Evolutionary conservation across 2,888 invertebrate genomes (phyloP).

Genomic region (Leptinotarsa rubiginosa): DNA sequence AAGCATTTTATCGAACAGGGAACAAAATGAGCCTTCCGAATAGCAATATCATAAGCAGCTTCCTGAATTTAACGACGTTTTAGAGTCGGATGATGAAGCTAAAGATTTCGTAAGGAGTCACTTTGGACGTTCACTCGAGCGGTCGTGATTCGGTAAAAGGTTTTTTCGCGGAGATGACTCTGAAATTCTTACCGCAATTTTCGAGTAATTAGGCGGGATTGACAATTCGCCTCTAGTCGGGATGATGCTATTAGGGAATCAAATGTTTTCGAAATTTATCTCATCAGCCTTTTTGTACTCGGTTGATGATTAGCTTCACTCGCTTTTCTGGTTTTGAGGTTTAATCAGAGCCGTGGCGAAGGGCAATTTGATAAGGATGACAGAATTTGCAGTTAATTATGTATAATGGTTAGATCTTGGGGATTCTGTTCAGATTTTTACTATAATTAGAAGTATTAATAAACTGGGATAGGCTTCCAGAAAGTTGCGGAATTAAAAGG

Average conservation of each 20-base stretch:
- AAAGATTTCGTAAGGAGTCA: constrained; percentile 13
- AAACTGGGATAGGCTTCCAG: too few relatives aligned
- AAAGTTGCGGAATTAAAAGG: too few relatives aligned
- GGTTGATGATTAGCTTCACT: not conserved
- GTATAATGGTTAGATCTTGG: too few relatives aligned
- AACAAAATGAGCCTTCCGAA: constrained; percentile 25
- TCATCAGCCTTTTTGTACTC: not conserved
- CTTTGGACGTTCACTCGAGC: constrained; percentile 12
- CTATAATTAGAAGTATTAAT: too few relatives aligned
- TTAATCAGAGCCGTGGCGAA: too few relatives aligned
- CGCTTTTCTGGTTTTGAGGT: not conserved
- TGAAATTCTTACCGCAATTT: constrained; percentile 16
- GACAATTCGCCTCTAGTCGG: not conserved
- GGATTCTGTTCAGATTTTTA: too few relatives aligned
- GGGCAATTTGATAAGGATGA: not conserved
- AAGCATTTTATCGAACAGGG: constrained; percentile 28
- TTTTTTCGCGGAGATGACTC: constrained; percentile 9
- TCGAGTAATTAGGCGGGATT: constrained; percentile 5
- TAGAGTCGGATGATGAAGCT: constrained; percentile 15
- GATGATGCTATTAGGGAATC: not conserved
- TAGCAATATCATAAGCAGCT: constrained; percentile 31
- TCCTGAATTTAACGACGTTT: constrained; percentile 29
- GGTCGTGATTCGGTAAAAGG: constrained; percentile 18
- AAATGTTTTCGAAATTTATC: not conserved
- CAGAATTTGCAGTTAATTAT: too few relatives aligned